Evolutionary conservation across 2,113 vertebrate genomes (phyloP), one percentile per base, ranked within the genome.

Genomic region (Heterotis niloticus): DNA sequence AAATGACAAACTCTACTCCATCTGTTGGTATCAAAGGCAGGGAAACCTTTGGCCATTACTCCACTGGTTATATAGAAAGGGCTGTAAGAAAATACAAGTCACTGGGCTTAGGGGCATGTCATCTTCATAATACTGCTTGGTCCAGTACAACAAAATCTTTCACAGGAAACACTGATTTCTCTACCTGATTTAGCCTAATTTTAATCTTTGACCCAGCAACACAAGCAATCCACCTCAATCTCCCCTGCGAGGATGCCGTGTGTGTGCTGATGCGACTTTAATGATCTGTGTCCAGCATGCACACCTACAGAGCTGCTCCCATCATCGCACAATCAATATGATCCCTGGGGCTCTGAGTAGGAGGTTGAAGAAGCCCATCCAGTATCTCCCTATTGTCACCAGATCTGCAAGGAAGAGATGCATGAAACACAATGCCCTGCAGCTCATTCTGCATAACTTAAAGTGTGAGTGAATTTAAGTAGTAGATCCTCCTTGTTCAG

Each of bases 211-310:
- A 52, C 54, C 65, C 76, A 24, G 68, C 64, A 34, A 9, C 66
- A 69, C 26, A 56, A 57, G 11, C 16, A 56, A 26, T 57, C 65
- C 52, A 67, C 76, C 29, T 69, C 66, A 68, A 78, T 78, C n/a
- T 51, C 18, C 54, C 64, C 75, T 44, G n/a, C n/a, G 26, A 69
- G 76, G 65, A 57, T n/a, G 12, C 44, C 66, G 28, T n/a, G n/a
- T n/a, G 24, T 24, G 1, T 72, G 51, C 3, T 3, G 17, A 52
- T 73, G 71, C 51, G 34, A 3, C 54, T n/a, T 78, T 69, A 78
- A 54, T 11, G 9, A 51, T 17, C 23, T 4, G 34, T 44, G 34
- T 44, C 12, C 59, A 18, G 74, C 28, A 65, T n/a, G n/a, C n/a
- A n/a, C n/a, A n/a, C n/a, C n/a, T 23, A 64, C 52, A 57, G 17